These are phyloP conservation scores for Amphiprion percula DNA, from an alignment of 2,113 vertebrate genomes.

Conservation along the genomic window DNA sequence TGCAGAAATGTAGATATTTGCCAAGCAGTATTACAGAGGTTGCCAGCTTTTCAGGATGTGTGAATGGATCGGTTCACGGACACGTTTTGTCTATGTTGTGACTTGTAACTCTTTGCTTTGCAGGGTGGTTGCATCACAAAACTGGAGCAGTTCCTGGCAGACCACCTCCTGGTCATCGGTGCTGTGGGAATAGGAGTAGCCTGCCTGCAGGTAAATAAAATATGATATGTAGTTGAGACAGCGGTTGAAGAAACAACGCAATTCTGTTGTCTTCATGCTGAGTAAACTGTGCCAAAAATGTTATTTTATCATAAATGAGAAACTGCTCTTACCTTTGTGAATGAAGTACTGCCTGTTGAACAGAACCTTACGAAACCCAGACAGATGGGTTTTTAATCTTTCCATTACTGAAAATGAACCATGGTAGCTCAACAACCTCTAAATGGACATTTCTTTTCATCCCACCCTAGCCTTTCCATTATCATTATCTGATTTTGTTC, in stretches of 20 bases:
- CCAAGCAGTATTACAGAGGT: neutral
- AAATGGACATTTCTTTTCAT: constrained; percentile 35
- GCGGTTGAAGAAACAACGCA: neutral
- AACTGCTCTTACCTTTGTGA: neutral
- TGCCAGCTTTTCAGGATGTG: neutral
- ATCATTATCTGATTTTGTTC: constrained; percentile 40
- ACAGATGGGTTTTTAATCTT: neutral
- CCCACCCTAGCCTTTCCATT: constrained; percentile 8
- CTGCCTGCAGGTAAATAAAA: constrained; percentile 86
- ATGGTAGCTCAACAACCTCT: constrained; percentile 28
- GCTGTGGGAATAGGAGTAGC: constrained; percentile 90
- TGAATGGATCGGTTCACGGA: neutral
- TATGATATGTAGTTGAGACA: neutral
- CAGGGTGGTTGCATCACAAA: constrained; percentile 90
- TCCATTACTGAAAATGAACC: constrained; percentile 36
- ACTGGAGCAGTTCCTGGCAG: constrained; percentile 88
- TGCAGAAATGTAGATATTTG: neutral
- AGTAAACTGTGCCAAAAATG: neutral
- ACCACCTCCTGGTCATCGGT: constrained; percentile 88
- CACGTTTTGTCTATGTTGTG: neutral
- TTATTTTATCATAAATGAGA: neutral
- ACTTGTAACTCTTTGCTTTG: constrained; percentile 13
- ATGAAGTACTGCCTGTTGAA: constrained; percentile 12
- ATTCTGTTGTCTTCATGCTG: neutral
- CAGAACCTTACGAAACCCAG: constrained; percentile 5